phyloP scores from a whole-genome alignment of 2,797 vertebrate genomes.

The Cyclura pinguis region DNA sequence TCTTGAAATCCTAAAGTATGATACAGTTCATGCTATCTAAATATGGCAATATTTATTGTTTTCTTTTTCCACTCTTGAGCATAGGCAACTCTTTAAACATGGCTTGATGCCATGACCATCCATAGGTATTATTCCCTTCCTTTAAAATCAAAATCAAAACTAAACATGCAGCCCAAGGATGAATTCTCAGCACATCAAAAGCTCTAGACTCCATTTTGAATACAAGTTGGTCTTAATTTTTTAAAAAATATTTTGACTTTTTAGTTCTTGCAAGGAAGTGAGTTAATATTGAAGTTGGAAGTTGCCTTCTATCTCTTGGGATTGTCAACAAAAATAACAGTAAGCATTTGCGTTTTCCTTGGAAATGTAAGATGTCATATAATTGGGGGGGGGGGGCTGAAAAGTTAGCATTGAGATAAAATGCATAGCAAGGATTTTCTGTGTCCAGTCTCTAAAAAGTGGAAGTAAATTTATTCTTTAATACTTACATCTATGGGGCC shows the following conservation, averaged over 20 bases:
- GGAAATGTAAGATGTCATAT: background rate
- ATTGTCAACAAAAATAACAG: background rate
- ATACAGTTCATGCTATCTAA: background rate
- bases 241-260: background rate
- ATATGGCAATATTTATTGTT: background rate
- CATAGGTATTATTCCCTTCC: background rate
- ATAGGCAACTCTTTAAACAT: background rate
- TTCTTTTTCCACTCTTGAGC: background rate
- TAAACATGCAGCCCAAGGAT: background rate
- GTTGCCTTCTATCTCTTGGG: background rate
- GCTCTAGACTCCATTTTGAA: background rate
- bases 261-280: background rate
- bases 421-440: background rate
- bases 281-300: background rate
- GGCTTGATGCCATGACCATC: background rate
- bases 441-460: slow-evolving; percentile 2
- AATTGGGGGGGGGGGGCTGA: background rate
- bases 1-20: background rate
- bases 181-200: background rate
- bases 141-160: background rate
- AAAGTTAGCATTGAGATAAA: background rate
- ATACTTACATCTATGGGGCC: fast-evolving
- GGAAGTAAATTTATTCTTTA: slow-evolving; percentile 24
- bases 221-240: background rate
- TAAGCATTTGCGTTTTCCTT: background rate